phyloP scores from a whole-genome alignment of 2,797 vertebrate species.

The Odontamblyopus rebecca region DNA sequence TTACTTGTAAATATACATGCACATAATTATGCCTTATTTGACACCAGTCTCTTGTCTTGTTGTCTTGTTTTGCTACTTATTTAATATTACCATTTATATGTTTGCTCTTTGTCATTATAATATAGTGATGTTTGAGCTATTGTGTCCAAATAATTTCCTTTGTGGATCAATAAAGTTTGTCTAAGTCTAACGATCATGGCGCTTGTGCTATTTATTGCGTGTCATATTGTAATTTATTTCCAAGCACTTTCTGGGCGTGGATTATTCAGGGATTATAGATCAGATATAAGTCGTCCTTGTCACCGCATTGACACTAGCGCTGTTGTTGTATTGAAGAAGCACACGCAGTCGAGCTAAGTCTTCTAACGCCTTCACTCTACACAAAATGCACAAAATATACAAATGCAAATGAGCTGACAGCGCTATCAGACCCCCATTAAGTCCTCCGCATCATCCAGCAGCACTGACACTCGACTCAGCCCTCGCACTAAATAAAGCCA shows the following conservation, averaged over 20 bases:
- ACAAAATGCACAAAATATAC: slow-evolving; percentile 28
- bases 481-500: slow-evolving; percentile 45
- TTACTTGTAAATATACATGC: too few species aligned
- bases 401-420: slow-evolving; percentile 32
- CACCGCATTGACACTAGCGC: slow-evolving; percentile 18
- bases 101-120: too few species aligned
- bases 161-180: too few species aligned
- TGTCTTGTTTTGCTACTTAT: too few species aligned
- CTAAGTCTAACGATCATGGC: neutral
- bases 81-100: too few species aligned
- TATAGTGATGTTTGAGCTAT: too few species aligned
- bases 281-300: slow-evolving; percentile 38
- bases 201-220: slow-evolving; percentile 25
- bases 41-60: too few species aligned
- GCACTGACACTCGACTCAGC: slow-evolving; percentile 28
- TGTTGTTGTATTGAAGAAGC: slow-evolving; percentile 17
- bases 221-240: slow-evolving; percentile 29
- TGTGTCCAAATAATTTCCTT: too few species aligned
- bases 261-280: slow-evolving; percentile 57
- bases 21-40: too few species aligned
- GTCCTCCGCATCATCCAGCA: slow-evolving; percentile 16
- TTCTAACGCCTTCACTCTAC: slow-evolving; percentile 20
- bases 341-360: slow-evolving; percentile 14
- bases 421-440: slow-evolving; percentile 24
- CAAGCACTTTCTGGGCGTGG: slow-evolving; percentile 45